These are phyloP conservation scores for Eurystomus gularis DNA, from an alignment of 2,113 vertebrate genomes.

Conservation along the genomic window DNA sequence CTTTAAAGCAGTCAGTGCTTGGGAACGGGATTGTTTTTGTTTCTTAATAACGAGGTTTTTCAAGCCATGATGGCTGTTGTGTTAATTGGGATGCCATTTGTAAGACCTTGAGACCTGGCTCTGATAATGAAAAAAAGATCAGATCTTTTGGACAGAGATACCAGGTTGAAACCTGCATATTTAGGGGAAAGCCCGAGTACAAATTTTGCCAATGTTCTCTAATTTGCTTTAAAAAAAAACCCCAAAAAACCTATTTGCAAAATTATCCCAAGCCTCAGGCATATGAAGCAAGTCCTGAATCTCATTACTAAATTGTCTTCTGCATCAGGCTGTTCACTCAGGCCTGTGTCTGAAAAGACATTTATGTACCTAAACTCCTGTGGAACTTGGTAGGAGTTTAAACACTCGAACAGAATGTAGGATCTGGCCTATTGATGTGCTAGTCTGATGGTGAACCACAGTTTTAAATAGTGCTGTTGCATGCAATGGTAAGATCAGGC, in stretches of 20 bases:
- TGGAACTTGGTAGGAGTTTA: not conserved
- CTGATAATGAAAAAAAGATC: conserved; percentile 43
- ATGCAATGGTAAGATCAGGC: not conserved
- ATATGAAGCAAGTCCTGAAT: not conserved
- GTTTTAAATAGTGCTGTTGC: not conserved
- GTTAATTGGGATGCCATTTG: conserved; percentile 54
- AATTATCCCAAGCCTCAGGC: conserved; percentile 14
- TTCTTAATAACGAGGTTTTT: conserved; percentile 24
- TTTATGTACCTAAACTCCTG: not conserved
- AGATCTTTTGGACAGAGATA: not conserved
- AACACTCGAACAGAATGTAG: not conserved
- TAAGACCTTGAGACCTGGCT: conserved; percentile 37
- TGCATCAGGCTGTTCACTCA: not conserved
- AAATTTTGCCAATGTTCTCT: not conserved
- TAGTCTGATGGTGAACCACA: not conserved
- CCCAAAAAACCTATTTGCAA: not conserved
- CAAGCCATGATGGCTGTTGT: not conserved
- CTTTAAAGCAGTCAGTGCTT: conserved; percentile 22
- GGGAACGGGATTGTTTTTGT: conserved; percentile 30
- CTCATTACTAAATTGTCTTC: conserved; percentile 17
- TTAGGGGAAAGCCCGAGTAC: not conserved
- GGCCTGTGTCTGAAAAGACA: not conserved
- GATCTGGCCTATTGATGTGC: not conserved
- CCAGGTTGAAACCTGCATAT: not conserved
- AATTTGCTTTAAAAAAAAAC: conserved; percentile 11